Evolutionary conservation across 1,140 invertebrate species (phyloP), one percentile per base, ranked within the genome.

Genomic region (Schlechtendalia chinensis): DNA sequence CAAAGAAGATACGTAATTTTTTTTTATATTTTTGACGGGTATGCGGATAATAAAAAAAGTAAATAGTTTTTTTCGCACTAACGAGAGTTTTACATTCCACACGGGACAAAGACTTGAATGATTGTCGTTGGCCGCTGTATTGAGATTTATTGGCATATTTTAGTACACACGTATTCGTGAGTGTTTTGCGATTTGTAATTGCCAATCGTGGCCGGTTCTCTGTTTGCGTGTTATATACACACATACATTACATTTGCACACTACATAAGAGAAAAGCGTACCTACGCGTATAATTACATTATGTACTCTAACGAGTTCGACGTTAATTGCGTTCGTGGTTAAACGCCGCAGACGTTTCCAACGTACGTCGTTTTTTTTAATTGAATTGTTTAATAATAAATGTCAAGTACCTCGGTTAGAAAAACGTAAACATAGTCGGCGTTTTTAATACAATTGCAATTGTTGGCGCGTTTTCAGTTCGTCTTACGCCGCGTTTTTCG

Each of bases 241-340:
- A 14, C 14, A 29, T 45, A 1, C 0, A 22, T 22, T 16, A 22
- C 22, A 29, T 45, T 0, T 22, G 11, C 22, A 45, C 4, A 47
- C 22, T 17, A 47, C 5, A 39, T 8, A 50, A 8, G 24, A 47
- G 32, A 67, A 67, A 69, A n/a, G 39, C 39, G 45, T 5, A 17
- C n/a, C n/a, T n/a, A n/a, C 16, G 19, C 17, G 22, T 56, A n/a
- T 56, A 54, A 54, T 54, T 19, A 54, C 19, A 54, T 54, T 16
- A 24, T 58, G 14, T 27, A 17, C 27, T 17, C 32, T 39, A 54
- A 74, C 50, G 71, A 74, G 50, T 74, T 54, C 69, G 17, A 19
- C 45, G 45, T 54, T 72, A 72, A 72, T 72, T 50, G n/a, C 29
- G 47, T 72, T 72, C 71, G 54, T 50, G 71, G 71, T 74, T 56